Evolutionary conservation across 1,140 invertebrate species (phyloP), one percentile per base, ranked within the genome.

Genomic region (Pogonognathellus flavescens): DNA sequence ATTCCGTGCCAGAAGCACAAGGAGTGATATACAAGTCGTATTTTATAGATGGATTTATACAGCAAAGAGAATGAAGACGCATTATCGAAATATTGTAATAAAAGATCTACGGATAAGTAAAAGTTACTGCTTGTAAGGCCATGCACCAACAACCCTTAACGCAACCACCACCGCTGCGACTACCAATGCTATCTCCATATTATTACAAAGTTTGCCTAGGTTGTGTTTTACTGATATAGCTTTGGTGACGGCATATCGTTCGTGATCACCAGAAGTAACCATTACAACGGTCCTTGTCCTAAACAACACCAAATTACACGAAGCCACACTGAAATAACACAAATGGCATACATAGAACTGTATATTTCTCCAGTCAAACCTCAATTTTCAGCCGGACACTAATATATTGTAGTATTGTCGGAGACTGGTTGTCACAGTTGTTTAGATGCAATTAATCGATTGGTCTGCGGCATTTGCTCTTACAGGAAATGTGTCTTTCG

Each of bases 361-460:
- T 55, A 14, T 1, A 55, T 11, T 55, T 55, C 11, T 16, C 53
- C 53, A 55, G 53, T 55, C 11, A 11, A 55, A 55, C 11, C 53
- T 55, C 11, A 16, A 50, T 50, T 53, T 11, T 82, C 80, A 20
- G 25, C 18, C 13, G 49, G 25, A 53, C 18, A 50, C 20, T 49
- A 53, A 82, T 57, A 50, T n/a, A 53, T 25, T 20, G 16, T 14
- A 52, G 55, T n/a, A 53, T 25, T 20, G 16, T 14, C 11, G 55
- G 49, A 82, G 50, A 52, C 31, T 25, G 20, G 9, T 25, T n/a
- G 49, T 53, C 60, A 41, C 22, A 49, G 66, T 11, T 20, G 52
- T 70, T 52, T 76, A 55, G 55, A n/a, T 41, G 70, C 59, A 76
- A 86, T 86, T 82, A 86, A 86, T 86, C 85, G 85, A 86, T 86